Base-by-base conservation (phyloP, 2,888 invertebrate species). In the Helicoverpa assulta region DNA sequence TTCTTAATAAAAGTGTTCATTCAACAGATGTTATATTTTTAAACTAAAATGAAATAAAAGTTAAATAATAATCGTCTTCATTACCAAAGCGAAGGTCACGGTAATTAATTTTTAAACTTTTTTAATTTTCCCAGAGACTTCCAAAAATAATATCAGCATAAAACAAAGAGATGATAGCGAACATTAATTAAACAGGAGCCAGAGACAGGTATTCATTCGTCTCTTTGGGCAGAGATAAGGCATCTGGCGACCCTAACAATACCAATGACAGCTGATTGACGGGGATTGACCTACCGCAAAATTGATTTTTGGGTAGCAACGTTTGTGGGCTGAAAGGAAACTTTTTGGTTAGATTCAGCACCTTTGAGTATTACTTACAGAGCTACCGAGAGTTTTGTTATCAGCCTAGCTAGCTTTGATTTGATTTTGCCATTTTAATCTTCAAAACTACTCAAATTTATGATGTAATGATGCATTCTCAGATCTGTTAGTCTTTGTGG, bases 151-250 rank as follows among this genome's bases (percentile, higher is more conserved):
- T 59, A 69, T 54, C 40, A 19, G 7, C 37, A 18, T 18, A 7
- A 19, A 59, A 55, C 33, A 59, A 50, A 47, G 33, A 68, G 21
- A n/a, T 21, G 21, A 4, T n/a, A 10, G 19, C 5, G 12, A 59
- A 69, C 14, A 59, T 69, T 76, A 68, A 67, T 57, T 66, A 53
- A 51, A 58, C 40, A 33, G 16, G 26, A 54, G 19, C 40, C 14
- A 58, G 40, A 47, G n/a, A 58, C 29, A 47, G n/a, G 53, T 37
- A 12, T 54, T 50, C 19, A 12, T 26, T 29, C 29, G n/a, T 47
- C 47, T 16, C 2, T 12, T 14, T 19, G 4, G 37, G 10, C 43
- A 14, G 4, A 7, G n/a, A 37, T 55, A 55, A 51, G 43, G 29
- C 5, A 43, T 26, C 53, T 50, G 54, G 4, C n/a, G 33, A 6